Evolutionary conservation across 2,113 vertebrate genomes (phyloP).

Genomic region (Empidonax traillii): DNA sequence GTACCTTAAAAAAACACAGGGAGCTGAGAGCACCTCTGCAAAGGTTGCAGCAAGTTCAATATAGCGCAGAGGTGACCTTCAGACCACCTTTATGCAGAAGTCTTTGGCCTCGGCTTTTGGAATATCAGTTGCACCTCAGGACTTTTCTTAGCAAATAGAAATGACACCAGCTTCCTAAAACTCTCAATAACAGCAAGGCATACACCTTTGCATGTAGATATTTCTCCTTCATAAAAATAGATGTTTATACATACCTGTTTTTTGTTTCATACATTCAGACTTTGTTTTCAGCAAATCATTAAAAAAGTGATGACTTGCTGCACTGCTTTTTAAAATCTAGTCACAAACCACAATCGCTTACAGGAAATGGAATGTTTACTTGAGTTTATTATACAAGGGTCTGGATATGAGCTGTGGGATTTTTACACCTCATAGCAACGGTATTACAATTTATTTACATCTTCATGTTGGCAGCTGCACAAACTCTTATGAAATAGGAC

Average conservation of each 20-base stretch:
- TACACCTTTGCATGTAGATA: neutral
- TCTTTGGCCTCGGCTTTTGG: neutral
- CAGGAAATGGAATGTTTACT: conserved; percentile 96
- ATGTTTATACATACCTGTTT: neutral
- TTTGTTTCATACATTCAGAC: conserved; percentile 57
- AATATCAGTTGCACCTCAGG: neutral
- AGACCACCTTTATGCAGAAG: neutral
- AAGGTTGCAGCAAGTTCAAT: neutral
- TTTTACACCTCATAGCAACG: conserved; percentile 87
- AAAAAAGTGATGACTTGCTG: conserved; percentile 78
- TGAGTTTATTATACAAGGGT: conserved; percentile 88
- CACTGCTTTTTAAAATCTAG: conserved; percentile 79
- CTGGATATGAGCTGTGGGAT: conserved; percentile 85
- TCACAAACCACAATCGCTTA: conserved; percentile 84
- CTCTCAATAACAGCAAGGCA: neutral
- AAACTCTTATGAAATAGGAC: conserved; percentile 90
- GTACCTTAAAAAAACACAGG: neutral
- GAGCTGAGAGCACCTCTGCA: neutral
- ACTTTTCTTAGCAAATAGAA: neutral
- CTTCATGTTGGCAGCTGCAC: conserved; percentile 90
- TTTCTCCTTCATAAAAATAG: neutral
- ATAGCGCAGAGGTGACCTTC: neutral
- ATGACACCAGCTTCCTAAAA: neutral
- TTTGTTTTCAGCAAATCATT: conserved; percentile 80
- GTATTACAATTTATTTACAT: conserved; percentile 98